Evolutionary conservation across 2,888 invertebrate species (phyloP).

Genomic region (Lapara coniferarum): DNA sequence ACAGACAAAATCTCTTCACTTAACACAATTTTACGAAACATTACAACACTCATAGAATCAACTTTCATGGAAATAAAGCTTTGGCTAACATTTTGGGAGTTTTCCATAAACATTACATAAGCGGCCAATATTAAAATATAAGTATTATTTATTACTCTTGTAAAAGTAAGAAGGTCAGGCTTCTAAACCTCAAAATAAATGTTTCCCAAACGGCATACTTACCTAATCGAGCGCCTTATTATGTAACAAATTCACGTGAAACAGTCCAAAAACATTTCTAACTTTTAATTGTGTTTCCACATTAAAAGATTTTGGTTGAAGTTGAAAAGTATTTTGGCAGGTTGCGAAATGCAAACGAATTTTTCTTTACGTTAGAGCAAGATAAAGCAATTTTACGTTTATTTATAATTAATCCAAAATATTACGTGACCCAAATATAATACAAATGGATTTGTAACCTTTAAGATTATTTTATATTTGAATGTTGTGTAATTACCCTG

Average conservation of each 20-base stretch:
- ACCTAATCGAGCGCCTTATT: constrained; percentile 49
- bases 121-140: not conserved
- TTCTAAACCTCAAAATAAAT: constrained; percentile 49
- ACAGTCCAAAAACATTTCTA: constrained; percentile 45
- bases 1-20: not conserved
- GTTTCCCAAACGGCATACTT: constrained; percentile 32
- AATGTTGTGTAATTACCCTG: not conserved
- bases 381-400: not conserved
- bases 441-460: too few species aligned
- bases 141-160: constrained; percentile 12
- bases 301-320: constrained; percentile 46
- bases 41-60: not conserved
- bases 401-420: constrained; percentile 3
- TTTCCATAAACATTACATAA: constrained; percentile 5
- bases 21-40: not conserved
- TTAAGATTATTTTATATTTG: not conserved
- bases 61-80: not conserved
- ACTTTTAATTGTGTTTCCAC: constrained; percentile 60
- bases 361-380: constrained; percentile 5
- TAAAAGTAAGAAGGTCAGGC: constrained; percentile 23
- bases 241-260: constrained; percentile 55
- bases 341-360: constrained; percentile 34
- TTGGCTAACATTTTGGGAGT: constrained; percentile 1
- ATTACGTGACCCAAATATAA: constrained; percentile 3
- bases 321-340: constrained; percentile 37